Evolutionary conservation across 2,113 vertebrate genomes (phyloP).

Genomic region (Addax nasomaculatus): DNA sequence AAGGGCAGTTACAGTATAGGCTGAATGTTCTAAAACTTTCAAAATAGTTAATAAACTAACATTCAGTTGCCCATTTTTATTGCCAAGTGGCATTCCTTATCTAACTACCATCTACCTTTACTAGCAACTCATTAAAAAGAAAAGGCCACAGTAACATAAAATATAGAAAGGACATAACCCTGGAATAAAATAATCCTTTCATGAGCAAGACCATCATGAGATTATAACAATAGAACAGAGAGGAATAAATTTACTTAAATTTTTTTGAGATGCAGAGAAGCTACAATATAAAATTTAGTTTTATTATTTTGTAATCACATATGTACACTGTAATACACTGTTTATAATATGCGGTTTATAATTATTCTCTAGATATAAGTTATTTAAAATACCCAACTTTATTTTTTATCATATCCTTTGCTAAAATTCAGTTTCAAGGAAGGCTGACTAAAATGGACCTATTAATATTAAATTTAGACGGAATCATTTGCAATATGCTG

Average conservation of each 20-base stretch:
- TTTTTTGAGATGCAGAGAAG: neutral
- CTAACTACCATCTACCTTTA: neutral
- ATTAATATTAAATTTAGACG: neutral
- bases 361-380: neutral
- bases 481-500: neutral
- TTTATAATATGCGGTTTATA: neutral
- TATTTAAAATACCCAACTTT: neutral
- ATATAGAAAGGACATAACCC: neutral
- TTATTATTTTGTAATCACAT: neutral
- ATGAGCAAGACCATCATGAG: neutral
- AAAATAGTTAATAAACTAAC: neutral
- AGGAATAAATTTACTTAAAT: neutral
- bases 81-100: neutral
- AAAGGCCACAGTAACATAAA: neutral
- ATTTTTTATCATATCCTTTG: neutral
- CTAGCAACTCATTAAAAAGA: neutral
- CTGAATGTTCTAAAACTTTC: neutral
- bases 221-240: neutral
- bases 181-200: neutral
- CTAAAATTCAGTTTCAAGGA: constrained; percentile 17
- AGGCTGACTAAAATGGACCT: neutral
- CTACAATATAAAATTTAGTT: neutral
- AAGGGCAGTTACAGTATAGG: neutral
- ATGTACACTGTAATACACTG: neutral
- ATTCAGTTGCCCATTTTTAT: neutral